Conservation (phyloP, 2,797 vertebrate genomes). For the Thamnophis elegans region DNA sequence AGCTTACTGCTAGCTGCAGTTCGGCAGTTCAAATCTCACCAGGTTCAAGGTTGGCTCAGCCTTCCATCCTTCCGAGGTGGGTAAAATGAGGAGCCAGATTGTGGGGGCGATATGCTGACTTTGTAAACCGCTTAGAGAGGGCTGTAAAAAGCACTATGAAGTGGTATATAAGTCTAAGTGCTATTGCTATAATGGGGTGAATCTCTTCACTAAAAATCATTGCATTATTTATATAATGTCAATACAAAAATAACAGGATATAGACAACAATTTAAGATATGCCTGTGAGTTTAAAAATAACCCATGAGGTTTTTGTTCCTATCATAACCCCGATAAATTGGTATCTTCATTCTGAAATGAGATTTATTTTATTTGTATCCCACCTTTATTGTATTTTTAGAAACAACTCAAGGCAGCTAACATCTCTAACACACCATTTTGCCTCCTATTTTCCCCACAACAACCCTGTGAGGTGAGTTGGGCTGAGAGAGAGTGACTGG, state of each 20-base stretch:
- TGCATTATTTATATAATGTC: neutral
- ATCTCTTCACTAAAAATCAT: neutral
- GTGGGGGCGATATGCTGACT: no score
- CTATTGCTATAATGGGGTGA: no score
- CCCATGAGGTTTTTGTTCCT: neutral
- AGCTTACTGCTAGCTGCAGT: no score
- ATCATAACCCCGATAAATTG: no score
- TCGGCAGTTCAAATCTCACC: no score
- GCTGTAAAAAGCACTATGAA: no score
- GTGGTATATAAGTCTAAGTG: no score
- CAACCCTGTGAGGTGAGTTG: neutral
- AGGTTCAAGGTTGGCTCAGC: no score
- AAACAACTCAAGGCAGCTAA: neutral
- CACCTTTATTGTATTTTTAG: neutral
- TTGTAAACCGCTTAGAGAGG: no score
- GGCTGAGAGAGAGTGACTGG: neutral
- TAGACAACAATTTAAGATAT: no score
- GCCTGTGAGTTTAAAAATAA: neutral
- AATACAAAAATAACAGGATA: neutral
- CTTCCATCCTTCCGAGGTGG: no score
- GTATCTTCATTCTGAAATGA: neutral
- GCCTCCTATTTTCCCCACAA: neutral
- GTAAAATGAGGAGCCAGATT: no score
- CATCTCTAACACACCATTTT: neutral
- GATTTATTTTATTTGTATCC: neutral